These are phyloP conservation scores for Cantharis lateralis DNA, from an alignment of 2,888 invertebrate species.

Conservation along the genomic window DNA sequence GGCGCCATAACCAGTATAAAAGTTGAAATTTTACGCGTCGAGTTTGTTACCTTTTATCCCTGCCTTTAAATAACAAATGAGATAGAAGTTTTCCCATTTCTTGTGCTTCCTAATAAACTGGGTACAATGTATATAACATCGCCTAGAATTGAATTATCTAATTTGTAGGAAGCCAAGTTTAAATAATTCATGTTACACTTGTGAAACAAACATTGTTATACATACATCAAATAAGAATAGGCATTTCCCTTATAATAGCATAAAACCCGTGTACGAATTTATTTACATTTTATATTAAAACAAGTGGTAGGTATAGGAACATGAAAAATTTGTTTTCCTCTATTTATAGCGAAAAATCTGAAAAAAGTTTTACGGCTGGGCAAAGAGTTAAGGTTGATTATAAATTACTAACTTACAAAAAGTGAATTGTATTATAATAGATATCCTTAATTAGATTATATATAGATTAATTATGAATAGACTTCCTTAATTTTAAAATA, in stretches of 20 bases:
- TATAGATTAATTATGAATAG: too few species aligned
- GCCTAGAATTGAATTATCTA: conserved; percentile 19
- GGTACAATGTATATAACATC: conserved; percentile 13
- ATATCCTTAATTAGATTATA: too few species aligned
- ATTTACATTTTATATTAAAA: background rate
- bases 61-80: conserved; percentile 39
- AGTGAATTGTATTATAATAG: too few species aligned
- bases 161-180: conserved; percentile 10
- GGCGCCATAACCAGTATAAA: conserved; percentile 34
- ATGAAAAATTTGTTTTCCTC: background rate
- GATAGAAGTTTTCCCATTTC: conserved; percentile 36
- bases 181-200: conserved; percentile 8
- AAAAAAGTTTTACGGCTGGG: too few species aligned
- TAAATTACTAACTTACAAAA: too few species aligned
- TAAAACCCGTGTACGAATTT: background rate
- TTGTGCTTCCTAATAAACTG: conserved; percentile 30
- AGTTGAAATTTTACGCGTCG: conserved; percentile 21
- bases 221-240: background rate
- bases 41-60: conserved; percentile 28
- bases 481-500: too few species aligned
- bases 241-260: background rate
- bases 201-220: conserved; percentile 4
- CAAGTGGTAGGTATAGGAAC: background rate
- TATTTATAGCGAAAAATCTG: background rate
- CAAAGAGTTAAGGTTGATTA: too few species aligned